Evolutionary conservation across 2,113 vertebrate species (phyloP).

Genomic region (Sturnus vulgaris): DNA sequence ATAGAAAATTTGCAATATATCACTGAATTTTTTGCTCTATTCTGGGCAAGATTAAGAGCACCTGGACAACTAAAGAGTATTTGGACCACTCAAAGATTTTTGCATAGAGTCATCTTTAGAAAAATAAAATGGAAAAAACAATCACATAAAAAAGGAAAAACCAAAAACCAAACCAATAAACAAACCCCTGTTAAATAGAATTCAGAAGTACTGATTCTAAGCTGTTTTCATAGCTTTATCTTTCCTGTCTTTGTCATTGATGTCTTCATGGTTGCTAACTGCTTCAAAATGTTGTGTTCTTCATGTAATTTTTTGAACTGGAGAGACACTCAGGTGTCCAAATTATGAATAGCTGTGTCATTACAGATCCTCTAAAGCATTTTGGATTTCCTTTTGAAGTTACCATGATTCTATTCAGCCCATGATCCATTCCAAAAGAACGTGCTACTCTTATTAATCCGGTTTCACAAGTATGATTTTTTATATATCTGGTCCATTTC

Average conservation of each 20-base stretch:
- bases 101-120: neutral
- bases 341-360: neutral
- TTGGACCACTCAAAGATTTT: neutral
- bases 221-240: neutral
- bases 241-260: neutral
- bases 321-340: neutral
- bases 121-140: neutral
- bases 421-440: neutral
- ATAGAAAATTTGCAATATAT: neutral
- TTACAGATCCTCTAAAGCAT: neutral
- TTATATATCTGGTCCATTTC: neutral
- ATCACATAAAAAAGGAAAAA: neutral
- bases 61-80: neutral
- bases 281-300: neutral
- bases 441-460: accelerated
- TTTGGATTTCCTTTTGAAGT: neutral
- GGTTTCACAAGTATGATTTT: neutral
- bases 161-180: neutral
- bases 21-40: neutral
- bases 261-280: neutral
- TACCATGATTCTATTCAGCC: neutral
- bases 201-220: neutral
- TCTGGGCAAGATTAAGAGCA: neutral
- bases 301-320: neutral
- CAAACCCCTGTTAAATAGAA: neutral